Conservation (phyloP, 2,113 vertebrate genomes). For the Indicator maculatus region DNA sequence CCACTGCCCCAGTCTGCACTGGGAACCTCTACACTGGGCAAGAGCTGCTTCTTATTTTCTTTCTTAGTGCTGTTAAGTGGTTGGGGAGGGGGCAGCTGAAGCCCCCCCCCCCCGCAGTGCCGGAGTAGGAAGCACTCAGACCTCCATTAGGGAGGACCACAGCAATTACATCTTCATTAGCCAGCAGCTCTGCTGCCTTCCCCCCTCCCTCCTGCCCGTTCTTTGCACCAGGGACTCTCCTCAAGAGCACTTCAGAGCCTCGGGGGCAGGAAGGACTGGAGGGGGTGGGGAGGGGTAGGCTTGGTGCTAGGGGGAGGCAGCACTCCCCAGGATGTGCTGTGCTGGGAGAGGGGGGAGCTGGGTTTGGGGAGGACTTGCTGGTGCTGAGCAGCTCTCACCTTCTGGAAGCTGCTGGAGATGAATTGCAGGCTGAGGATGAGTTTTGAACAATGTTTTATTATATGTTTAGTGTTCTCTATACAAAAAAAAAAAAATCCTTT, state of each 20-base stretch:
- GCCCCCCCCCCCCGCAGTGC: neutral
- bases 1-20: rapidly evolving
- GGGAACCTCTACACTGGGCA: rapidly evolving
- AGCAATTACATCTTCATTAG: constrained; percentile 78
- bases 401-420: rapidly evolving
- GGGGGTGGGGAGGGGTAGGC: neutral
- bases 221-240: neutral
- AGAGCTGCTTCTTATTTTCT: neutral
- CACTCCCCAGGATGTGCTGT: neutral
- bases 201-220: neutral
- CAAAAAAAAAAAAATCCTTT: constrained; percentile 70
- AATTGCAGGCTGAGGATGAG: neutral
- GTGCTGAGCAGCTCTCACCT: neutral
- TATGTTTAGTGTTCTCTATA: constrained; percentile 83
- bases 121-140: constrained; percentile 17
- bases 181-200: constrained; percentile 35
- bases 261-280: neutral
- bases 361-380: no score
- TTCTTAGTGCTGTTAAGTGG: rapidly evolving
- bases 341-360: neutral
- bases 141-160: constrained; percentile 63
- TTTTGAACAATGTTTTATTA: constrained; percentile 81
- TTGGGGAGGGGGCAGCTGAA: neutral
- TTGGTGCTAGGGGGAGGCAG: neutral
- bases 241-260: constrained; percentile 47